Evolutionary conservation across 2,888 invertebrate species (phyloP).

Genomic region (Troides helena): DNA sequence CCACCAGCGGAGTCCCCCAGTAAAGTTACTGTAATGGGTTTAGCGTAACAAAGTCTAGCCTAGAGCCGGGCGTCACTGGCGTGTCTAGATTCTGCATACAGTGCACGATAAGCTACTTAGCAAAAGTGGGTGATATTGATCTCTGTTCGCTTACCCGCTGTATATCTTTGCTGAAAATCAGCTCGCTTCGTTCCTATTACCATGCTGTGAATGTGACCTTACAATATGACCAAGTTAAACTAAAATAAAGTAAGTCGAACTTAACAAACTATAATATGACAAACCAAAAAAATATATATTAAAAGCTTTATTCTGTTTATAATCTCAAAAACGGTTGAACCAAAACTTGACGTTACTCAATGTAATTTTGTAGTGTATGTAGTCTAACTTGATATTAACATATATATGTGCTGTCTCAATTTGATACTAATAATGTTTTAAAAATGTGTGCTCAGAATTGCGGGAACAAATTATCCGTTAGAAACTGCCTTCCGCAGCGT

Average conservation of each 20-base stretch:
- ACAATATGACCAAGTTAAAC: too few species aligned
- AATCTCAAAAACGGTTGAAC: too few species aligned
- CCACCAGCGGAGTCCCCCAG: conserved; percentile 2
- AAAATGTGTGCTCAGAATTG: too few species aligned
- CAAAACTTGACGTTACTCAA: too few species aligned
- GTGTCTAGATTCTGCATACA: conserved; percentile 24
- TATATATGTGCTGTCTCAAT: too few species aligned
- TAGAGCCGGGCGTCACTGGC: conserved; percentile 7
- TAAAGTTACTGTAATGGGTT: conserved; percentile 23
- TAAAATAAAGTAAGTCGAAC: too few species aligned
- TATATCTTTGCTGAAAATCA: conserved; percentile 25
- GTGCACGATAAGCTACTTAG: conserved; percentile 25
- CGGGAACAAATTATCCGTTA: conserved; percentile 44
- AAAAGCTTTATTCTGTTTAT: too few species aligned
- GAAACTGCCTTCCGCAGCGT: conserved; percentile 55
- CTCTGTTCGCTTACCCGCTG: conserved; percentile 8
- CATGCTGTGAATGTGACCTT: conserved; percentile 5
- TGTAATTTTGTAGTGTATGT: too few species aligned
- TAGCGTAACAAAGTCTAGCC: conserved; percentile 19
- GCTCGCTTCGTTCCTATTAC: conserved; percentile 15
- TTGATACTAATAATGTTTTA: too few species aligned
- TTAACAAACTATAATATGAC: too few species aligned
- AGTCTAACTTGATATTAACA: too few species aligned
- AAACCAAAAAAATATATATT: too few species aligned
- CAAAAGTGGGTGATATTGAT: conserved; percentile 27